Evolutionary conservation across 2,113 vertebrate genomes (phyloP), one percentile per base, ranked within the genome.

Genomic region (Eclectus roratus): DNA sequence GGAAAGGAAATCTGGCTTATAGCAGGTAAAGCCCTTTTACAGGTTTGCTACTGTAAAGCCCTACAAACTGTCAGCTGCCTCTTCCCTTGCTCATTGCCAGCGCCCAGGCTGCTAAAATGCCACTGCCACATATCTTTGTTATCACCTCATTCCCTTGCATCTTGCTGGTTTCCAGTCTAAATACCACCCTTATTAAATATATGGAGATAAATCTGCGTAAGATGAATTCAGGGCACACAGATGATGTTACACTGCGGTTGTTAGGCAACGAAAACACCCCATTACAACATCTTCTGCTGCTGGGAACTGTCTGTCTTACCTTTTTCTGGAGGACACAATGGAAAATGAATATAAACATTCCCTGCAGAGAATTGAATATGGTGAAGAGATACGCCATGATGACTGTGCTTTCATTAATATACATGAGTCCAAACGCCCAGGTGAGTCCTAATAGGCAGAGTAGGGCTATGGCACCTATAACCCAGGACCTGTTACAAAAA

Each of bases 281-380:
- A 1, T 53, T 66, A 85, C 41, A 43, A n/a, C 43, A 33, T 90
- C 85, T 93, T 53, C 79, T 93, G 80, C 65, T 3, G 14, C 91
- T 60, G 47, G 77, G 70, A 95, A 82, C 83, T 17, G 20, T 72
- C 44, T 24, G 66, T 74, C 96, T 96, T 97, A 99, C 99, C 99
- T 99, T 99, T 97, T 99, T 99, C 98, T 99, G 99, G 94, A 99
- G 99, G 78, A 99, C 99, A 96, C 99, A 99, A 98, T 99, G 99
- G 98, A 99, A 99, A 98, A 99, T 99, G 98, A 99, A 99, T 98
- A 99, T 99, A 98, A 99, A 99, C 99, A 99, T 99, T 91, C 99
- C 99, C 97, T 99, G 99, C 81, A 99, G 99, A 97, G 99, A 99
- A 98, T 99, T 99, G 98, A 99, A 99, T 98, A 99, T 99, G 97